Conservation (phyloP, 2,888 invertebrate species). For the Crossocerus cetratus region DNA sequence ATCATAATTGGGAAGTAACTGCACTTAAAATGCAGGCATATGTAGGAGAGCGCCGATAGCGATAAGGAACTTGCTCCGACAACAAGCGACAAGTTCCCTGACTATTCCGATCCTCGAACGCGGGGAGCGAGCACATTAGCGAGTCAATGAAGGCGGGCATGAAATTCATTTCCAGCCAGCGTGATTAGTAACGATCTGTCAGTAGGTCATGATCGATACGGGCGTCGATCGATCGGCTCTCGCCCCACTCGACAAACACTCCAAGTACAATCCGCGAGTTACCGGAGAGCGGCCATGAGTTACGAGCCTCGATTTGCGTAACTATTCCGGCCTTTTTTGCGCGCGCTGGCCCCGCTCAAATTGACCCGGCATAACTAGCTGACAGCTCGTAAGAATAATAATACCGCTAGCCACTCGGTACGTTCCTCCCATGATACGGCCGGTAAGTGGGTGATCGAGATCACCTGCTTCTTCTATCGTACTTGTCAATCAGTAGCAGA, state of each 20-base stretch:
- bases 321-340: constrained; percentile 31
- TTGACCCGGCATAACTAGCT: constrained; percentile 21
- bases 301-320: constrained; percentile 43
- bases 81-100: no score
- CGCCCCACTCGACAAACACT: no score
- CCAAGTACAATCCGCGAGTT: no score
- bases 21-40: no score
- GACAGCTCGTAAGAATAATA: constrained; percentile 9
- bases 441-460: not conserved
- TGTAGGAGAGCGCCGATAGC: no score
- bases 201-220: constrained; percentile 15
- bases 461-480: not conserved
- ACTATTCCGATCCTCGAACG: no score
- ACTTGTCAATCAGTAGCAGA: not conserved
- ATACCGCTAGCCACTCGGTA: not conserved
- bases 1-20: no score
- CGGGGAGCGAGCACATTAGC: no score
- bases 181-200: constrained; percentile 15
- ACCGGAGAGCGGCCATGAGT: constrained; percentile 25
- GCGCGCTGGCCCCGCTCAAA: constrained; percentile 6
- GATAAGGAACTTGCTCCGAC: no score
- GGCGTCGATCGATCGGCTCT: constrained; percentile 24
- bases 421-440: no score
- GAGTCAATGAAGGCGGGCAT: no score
- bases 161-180: not conserved